Base-by-base conservation (phyloP, 2,797 vertebrate species). In the Cottoperca gobio region DNA sequence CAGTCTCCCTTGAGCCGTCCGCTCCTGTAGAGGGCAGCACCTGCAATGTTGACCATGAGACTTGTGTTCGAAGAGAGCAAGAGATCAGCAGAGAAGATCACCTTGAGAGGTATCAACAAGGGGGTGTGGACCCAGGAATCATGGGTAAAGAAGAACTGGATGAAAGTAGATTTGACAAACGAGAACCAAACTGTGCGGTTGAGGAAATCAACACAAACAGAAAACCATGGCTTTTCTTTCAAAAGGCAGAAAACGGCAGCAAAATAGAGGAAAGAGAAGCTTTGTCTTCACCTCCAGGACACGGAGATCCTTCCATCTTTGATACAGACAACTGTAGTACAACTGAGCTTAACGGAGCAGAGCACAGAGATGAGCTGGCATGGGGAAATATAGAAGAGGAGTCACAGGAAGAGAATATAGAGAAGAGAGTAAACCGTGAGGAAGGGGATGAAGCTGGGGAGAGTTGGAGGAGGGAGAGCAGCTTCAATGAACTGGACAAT, bases 21-120 rank as follows among this genome's bases (percentile, higher is more conserved):
- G 0, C 3, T 39, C 77, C 88, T 62, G 24, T 26, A 85, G 88
- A 43, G 82, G 90, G 83, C 87, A 82, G 77, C 82, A 66, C 45
- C 4, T 53, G 49, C 61, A 35, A n/a, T 5, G 21, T 52, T 19
- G 72, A 73, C 8, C 46, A 5, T 19, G 24, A 66, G 8, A 3
- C 13, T 7, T 26, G 21, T 28, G 43, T 61, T 71, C 37, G 26
- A 24, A 17, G 23, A 2, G 28, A 63, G 39, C 66, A 42, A 53
- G 71, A 53, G 24, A 64, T 16, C 50, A 49, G 45, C 28, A 65
- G n/a, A 26, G 59, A 48, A 5, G 59, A 61, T 60, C 55, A 37
- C 19, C 16, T 40, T 0, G 11, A 70, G 10, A 46, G 21, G 23
- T 16, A 6, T 59, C 64, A 26, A 10, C 64, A 31, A 19, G 53